phyloP scores from a whole-genome alignment of 2,888 invertebrate species.

The Thalpophila matura region DNA sequence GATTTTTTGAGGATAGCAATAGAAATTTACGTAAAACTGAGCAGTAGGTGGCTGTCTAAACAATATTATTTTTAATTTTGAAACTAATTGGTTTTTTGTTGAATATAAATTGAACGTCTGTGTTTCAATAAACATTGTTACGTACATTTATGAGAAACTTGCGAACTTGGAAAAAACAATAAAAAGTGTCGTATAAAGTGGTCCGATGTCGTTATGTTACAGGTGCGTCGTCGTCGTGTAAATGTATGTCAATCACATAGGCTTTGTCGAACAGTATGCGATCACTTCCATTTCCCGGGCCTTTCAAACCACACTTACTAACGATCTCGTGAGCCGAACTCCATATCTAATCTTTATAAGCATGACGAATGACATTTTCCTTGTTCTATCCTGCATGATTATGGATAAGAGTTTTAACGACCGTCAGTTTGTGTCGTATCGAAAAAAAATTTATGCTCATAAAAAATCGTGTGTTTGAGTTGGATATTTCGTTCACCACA shows the following conservation, averaged over 20 bases:
- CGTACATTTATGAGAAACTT: slow-evolving; percentile 1
- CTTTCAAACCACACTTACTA: slow-evolving; percentile 45
- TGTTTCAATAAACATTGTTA: slow-evolving; percentile 2
- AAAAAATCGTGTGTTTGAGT: slow-evolving; percentile 62
- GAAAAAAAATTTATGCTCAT: slow-evolving; percentile 63
- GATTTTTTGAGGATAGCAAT: slow-evolving; percentile 16
- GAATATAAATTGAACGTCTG: slow-evolving; percentile 13
- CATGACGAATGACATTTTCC: slow-evolving; percentile 62
- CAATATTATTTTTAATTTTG: slow-evolving; percentile 22
- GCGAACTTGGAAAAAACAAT: not conserved
- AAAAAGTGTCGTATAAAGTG: slow-evolving; percentile 6
- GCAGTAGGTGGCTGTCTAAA: slow-evolving; percentile 15
- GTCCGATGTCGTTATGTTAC: slow-evolving; percentile 33
- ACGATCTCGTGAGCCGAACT: slow-evolving; percentile 49
- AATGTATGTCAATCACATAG: slow-evolving; percentile 44
- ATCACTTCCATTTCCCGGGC: slow-evolving; percentile 39
- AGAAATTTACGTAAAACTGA: slow-evolving; percentile 20
- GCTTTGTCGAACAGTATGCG: slow-evolving; percentile 37
- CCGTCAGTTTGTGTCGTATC: slow-evolving; percentile 54
- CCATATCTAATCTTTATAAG: slow-evolving; percentile 62
- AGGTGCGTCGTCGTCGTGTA: slow-evolving; percentile 36
- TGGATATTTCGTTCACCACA: slow-evolving; percentile 53
- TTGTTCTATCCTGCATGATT: slow-evolving; percentile 63
- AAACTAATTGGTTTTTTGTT: slow-evolving; percentile 8
- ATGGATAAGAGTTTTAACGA: slow-evolving; percentile 65